Evolutionary conservation across 2,888 invertebrate genomes (phyloP).

Genomic region (Sussaba pulchella): DNA sequence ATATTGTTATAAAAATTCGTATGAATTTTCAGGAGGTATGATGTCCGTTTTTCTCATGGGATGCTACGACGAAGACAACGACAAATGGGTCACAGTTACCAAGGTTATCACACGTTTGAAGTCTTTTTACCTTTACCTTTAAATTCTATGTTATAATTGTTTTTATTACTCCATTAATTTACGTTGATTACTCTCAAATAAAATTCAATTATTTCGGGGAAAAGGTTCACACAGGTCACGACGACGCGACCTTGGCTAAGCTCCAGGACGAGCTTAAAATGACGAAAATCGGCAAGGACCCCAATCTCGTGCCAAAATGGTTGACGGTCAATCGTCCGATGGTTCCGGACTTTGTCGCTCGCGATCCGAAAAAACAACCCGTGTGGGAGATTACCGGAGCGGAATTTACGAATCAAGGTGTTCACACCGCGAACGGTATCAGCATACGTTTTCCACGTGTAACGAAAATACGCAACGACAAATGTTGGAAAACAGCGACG

Average conservation of each 20-base stretch:
- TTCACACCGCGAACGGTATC: constrained; percentile 97
- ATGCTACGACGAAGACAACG: constrained; percentile 89
- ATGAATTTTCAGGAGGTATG: constrained; percentile 88
- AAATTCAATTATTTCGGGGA: constrained; percentile 54
- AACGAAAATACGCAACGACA: constrained; percentile 92
- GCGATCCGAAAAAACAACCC: constrained; percentile 93
- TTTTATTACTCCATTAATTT: too few species aligned
- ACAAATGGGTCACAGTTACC: constrained; percentile 95
- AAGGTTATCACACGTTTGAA: constrained; percentile 86
- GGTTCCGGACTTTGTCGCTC: constrained; percentile 95
- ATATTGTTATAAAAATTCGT: neutral
- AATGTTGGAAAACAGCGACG: constrained; percentile 94
- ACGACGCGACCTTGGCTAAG: constrained; percentile 92
- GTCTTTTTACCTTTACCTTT: too few species aligned
- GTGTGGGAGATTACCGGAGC: constrained; percentile 98
- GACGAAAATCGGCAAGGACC: constrained; percentile 92
- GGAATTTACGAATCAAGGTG: constrained; percentile 91
- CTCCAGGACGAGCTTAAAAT: constrained; percentile 91
- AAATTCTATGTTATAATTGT: too few species aligned
- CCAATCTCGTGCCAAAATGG: constrained; percentile 91
- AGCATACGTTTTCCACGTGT: constrained; percentile 97
- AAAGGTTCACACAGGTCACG: constrained; percentile 92
- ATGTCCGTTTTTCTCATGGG: constrained; percentile 98
- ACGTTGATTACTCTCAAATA: too few species aligned
- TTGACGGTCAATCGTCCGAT: constrained; percentile 92